phyloP scores from a whole-genome alignment of 2,888 invertebrate species.

The Clostera curtula region DNA sequence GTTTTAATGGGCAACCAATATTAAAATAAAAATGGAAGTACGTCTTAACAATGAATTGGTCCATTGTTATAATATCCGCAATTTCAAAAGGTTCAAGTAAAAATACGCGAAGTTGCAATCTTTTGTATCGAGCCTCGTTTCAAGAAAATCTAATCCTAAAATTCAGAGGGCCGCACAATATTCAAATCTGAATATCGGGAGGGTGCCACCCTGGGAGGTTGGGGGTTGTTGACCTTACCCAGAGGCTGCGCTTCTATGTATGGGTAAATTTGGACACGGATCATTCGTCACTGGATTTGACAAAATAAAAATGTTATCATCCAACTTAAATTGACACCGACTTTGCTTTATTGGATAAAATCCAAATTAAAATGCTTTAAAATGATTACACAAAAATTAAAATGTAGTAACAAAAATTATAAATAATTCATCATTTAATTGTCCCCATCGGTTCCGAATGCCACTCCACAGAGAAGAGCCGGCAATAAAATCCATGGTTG shows the following conservation, averaged over 20 bases:
- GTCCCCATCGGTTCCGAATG: too few relatives aligned
- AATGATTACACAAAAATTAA: too few relatives aligned
- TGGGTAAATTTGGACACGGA: slow-evolving; percentile 19
- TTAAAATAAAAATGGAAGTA: too few relatives aligned
- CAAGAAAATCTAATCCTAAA: slow-evolving; percentile 53
- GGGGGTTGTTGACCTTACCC: slow-evolving; percentile 58
- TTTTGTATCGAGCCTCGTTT: slow-evolving; percentile 19
- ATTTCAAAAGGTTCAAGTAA: slow-evolving; percentile 1
- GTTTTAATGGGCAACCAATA: too few relatives aligned
- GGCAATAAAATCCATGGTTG: too few relatives aligned
- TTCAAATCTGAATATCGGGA: slow-evolving; percentile 65
- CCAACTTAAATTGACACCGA: too few relatives aligned
- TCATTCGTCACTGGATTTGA: slow-evolving; percentile 22
- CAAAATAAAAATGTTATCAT: slow-evolving; percentile 4
- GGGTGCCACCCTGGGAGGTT: slow-evolving; percentile 35
- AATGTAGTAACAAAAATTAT: too few relatives aligned
- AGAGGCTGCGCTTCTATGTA: slow-evolving; percentile 41
- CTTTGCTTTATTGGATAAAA: too few relatives aligned
- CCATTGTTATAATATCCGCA: background rate
- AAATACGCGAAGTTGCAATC: slow-evolving; percentile 16
- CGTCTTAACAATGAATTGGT: too few relatives aligned
- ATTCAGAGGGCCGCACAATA: slow-evolving; percentile 47
- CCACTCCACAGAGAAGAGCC: too few relatives aligned
- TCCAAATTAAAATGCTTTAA: too few relatives aligned
- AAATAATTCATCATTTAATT: too few relatives aligned